Evolutionary conservation across 2,113 vertebrate genomes (phyloP).

Genomic region (Proterorhinus semilunaris): DNA sequence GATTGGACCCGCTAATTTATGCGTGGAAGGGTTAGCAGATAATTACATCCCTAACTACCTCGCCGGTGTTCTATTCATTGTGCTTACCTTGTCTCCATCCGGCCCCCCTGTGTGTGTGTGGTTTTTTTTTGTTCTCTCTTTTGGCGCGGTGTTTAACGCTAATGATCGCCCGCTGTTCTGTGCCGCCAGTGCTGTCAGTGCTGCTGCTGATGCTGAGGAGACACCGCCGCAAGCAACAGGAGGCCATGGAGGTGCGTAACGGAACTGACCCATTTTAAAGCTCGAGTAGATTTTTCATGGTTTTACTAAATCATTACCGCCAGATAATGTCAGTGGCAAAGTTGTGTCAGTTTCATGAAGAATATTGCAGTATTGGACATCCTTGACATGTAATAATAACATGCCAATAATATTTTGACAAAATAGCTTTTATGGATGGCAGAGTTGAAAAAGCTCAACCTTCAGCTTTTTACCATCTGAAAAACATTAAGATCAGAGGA

Average conservation of each 20-base stretch:
- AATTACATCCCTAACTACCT: conserved; percentile 5
- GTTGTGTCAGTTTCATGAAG: too few species aligned
- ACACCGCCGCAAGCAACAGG: conserved; percentile 67
- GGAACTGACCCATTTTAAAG: too few species aligned
- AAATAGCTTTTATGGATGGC: too few species aligned
- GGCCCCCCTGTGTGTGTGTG: conserved; percentile 12
- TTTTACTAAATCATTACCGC: too few species aligned
- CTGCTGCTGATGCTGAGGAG: conserved; percentile 79
- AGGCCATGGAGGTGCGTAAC: conserved; percentile 66
- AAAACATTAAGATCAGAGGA: too few species aligned
- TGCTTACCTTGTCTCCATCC: conserved; percentile 36
- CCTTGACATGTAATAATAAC: too few species aligned
- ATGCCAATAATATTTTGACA: too few species aligned
- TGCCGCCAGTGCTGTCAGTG: conserved; percentile 78
- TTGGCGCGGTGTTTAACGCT: conserved; percentile 45
- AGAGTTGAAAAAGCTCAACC: too few species aligned
- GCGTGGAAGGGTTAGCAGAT: neutral
- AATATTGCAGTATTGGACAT: too few species aligned
- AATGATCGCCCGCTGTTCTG: conserved; percentile 46
- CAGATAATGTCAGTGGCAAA: too few species aligned
- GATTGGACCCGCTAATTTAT: neutral
- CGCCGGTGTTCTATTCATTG: conserved; percentile 21
- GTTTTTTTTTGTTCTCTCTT: neutral
- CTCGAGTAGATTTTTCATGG: too few species aligned
- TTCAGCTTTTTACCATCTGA: too few species aligned